Percentiles rank a stretch among this genome's conserved stretches.
phyloP scores from a whole-genome alignment of 2,888 invertebrate species.

The Lasioglossum vierecki region DNA sequence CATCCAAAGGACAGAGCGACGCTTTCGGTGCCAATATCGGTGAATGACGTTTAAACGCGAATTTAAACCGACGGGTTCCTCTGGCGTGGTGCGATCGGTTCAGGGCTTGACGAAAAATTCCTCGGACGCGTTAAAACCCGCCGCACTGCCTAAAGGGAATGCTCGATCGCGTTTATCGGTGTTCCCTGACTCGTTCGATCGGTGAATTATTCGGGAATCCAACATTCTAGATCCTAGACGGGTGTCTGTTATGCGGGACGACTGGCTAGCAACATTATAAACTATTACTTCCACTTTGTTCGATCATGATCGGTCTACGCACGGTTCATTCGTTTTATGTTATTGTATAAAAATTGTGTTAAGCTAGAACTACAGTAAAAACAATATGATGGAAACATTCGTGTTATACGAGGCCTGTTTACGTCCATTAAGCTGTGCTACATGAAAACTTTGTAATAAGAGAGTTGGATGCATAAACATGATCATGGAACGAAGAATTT shows the following conservation, averaged over 20 bases:
- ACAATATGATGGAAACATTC: neutral
- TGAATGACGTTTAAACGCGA: neutral
- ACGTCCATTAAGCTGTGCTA: neutral
- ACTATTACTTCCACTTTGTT: neutral
- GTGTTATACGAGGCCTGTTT: neutral
- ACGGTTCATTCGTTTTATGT: neutral
- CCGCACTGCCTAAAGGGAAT: neutral
- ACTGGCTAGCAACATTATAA: neutral
- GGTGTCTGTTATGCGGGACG: neutral
- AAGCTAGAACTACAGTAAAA: neutral
- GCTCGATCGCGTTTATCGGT: neutral
- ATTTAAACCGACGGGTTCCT: conserved; percentile 1
- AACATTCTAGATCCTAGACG: neutral
- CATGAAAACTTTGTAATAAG: neutral
- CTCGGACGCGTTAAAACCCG: neutral
- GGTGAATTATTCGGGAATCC: conserved; percentile 4
- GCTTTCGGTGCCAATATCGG: neutral
- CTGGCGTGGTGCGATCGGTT: neutral
- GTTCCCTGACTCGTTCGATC: neutral
- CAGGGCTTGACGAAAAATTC: neutral
- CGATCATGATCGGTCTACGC: neutral
- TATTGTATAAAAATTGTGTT: neutral
- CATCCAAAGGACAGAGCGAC: neutral
- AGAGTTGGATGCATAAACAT: neutral
- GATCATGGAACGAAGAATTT: neutral